phyloP scores from a whole-genome alignment of 2,113 vertebrate species.

The Centrocercus urophasianus region DNA sequence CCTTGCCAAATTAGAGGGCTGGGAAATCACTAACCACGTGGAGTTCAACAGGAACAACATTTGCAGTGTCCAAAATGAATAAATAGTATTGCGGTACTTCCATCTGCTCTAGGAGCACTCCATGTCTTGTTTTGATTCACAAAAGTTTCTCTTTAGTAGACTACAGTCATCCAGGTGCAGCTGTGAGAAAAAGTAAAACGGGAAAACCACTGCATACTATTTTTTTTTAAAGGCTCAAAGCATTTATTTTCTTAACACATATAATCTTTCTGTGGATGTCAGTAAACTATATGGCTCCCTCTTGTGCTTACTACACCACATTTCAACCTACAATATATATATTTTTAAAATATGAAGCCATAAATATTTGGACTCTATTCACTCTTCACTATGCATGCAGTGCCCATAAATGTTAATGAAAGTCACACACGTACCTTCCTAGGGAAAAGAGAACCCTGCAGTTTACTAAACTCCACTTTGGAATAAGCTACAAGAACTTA shows the following conservation, averaged over 20 bases:
- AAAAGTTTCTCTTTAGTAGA: not conserved
- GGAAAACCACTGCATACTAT: not conserved
- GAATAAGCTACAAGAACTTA: not conserved
- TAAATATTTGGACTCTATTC: conserved; percentile 2
- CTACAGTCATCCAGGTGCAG: not conserved
- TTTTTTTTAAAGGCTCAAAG: conserved; percentile 1
- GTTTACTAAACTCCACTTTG: not conserved
- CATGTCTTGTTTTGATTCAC: not conserved
- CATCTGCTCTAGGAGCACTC: not conserved
- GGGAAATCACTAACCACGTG: not conserved
- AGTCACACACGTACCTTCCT: not conserved
- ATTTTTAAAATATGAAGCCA: not conserved
- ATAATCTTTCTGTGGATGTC: not conserved
- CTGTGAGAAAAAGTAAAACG: not conserved
- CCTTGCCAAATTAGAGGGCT: not conserved
- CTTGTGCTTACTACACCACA: conserved; percentile 68
- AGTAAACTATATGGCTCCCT: conserved; percentile 72
- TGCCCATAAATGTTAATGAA: conserved; percentile 14
- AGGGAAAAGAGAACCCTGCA: not conserved
- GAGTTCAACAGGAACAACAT: not conserved
- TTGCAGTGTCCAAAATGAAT: not conserved
- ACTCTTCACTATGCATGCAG: not conserved
- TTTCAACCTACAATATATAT: conserved; percentile 24
- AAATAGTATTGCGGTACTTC: not conserved
- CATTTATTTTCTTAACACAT: conserved; percentile 13